Evolutionary conservation across 2,888 invertebrate genomes (phyloP), one percentile per base, ranked within the genome.

Genomic region (Elegia similella): DNA sequence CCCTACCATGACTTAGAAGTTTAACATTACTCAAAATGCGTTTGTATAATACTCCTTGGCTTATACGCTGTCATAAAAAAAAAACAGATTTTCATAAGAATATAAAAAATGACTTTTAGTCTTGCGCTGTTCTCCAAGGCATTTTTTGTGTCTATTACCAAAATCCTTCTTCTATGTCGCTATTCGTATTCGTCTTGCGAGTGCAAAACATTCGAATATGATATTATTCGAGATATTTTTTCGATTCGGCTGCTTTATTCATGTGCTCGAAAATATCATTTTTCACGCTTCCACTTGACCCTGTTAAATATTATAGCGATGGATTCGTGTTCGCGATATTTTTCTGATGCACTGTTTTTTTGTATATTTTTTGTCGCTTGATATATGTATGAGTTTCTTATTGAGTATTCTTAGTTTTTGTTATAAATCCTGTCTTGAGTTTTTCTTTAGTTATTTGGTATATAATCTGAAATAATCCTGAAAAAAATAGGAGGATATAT

Each of bases 151-250:
- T 12, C 10, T 44, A 16, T 44, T 10, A 7, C 10, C 16, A 8
- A 17, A 44, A 50, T 15, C 32, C 16, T 5, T 7, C 17, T 15
- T 17, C 50, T 50, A 58, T 56, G 42, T 34, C 34, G 38, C 53
- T 38, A 58, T 64, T 61, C 56, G 61, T 62, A 64, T 64, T 62
- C 64, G 62, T 61, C 58, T 55, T 38, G 50, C 59, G 60, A 56
- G 57, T 60, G 58, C 57, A 62, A 61, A 64, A 64, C 64, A 64
- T 58, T 62, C 64, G 59, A 61, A 64, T 64, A 62, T 62, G 55
- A 64, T 64, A 64, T 64, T 62, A 58, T 61, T 58, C 53, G 57
- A 58, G 59, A 62, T 62, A 61, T 64, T 61, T 59, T 57, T 58
- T 61, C 64, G 64, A 62, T 57, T 55, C 59, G 54, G 32, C 57